These are phyloP conservation scores for Sphaeridia pumilis DNA, from an alignment of 2,888 invertebrate species.

Conservation along the genomic window DNA sequence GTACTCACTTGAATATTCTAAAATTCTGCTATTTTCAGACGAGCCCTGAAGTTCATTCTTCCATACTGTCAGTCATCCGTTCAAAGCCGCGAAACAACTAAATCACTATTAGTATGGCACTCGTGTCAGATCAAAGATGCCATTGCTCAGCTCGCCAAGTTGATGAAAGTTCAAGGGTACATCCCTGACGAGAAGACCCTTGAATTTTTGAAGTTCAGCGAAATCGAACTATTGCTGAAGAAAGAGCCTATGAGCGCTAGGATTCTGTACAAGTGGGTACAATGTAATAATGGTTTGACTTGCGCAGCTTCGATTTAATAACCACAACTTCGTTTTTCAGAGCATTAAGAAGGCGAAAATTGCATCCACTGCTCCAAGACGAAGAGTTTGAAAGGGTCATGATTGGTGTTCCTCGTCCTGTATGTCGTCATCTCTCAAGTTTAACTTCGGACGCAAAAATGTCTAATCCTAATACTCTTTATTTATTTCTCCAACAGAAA, in stretches of 20 bases:
- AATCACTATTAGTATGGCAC: slow-evolving; percentile 44
- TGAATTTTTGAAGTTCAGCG: slow-evolving; percentile 55
- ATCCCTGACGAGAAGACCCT: slow-evolving; percentile 54
- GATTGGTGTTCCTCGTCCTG: slow-evolving; percentile 42
- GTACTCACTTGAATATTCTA: no score
- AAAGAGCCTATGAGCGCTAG: slow-evolving; percentile 40
- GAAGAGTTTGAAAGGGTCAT: slow-evolving; percentile 53
- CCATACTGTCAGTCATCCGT: slow-evolving; percentile 52
- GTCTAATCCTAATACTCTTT: background rate
- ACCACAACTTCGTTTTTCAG: slow-evolving; percentile 41
- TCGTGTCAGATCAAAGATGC: slow-evolving; percentile 51
- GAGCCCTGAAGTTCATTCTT: slow-evolving; percentile 49
- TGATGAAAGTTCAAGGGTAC: slow-evolving; percentile 51
- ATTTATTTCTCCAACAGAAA: slow-evolving; percentile 14
- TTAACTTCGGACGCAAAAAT: background rate
- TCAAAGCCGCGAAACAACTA: slow-evolving; percentile 54
- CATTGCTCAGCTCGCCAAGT: slow-evolving; percentile 47
- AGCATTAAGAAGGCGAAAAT: slow-evolving; percentile 52
- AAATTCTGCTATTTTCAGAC: slow-evolving; percentile 41
- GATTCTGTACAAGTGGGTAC: slow-evolving; percentile 52
- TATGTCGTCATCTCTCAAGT: slow-evolving; percentile 20
- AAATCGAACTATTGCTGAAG: slow-evolving; percentile 49
- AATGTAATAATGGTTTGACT: no score
- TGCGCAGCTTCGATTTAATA: background rate
- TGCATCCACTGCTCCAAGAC: slow-evolving; percentile 50